Conservation (phyloP, 2,113 vertebrate genomes). For the Poeciliopsis occidentalis region DNA sequence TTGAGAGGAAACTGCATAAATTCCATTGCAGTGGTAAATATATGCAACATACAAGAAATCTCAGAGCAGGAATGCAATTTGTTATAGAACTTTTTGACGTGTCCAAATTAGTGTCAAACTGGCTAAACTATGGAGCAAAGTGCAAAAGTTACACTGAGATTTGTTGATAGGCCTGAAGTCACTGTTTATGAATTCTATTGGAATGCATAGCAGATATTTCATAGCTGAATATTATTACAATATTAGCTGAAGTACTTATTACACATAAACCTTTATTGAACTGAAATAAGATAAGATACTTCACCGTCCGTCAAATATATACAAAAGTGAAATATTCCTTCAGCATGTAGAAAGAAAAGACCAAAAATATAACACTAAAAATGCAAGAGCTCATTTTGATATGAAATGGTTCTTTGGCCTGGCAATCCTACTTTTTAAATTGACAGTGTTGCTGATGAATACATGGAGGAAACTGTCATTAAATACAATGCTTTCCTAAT, state of each 20-base stretch:
- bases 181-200: neutral
- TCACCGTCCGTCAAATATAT: neutral
- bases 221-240: neutral
- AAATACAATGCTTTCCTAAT: no score
- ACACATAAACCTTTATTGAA: neutral
- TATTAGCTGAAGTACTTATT: neutral
- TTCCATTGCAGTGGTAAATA: no score
- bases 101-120: neutral
- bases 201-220: neutral
- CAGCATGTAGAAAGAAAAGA: neutral
- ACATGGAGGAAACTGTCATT: neutral
- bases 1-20: no score
- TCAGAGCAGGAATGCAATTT: neutral
- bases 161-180: neutral
- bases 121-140: neutral
- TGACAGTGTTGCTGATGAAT: neutral
- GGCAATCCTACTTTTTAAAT: neutral
- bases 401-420: conserved; percentile 38
- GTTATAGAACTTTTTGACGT: neutral
- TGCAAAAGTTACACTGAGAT: neutral
- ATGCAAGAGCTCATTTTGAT: neutral
- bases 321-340: neutral
- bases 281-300: neutral
- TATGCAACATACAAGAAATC: no score
- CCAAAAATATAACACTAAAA: neutral